These are phyloP conservation scores for Denticeps clupeoides DNA, from an alignment of 2,797 vertebrate genomes.

Conservation along the genomic window DNA sequence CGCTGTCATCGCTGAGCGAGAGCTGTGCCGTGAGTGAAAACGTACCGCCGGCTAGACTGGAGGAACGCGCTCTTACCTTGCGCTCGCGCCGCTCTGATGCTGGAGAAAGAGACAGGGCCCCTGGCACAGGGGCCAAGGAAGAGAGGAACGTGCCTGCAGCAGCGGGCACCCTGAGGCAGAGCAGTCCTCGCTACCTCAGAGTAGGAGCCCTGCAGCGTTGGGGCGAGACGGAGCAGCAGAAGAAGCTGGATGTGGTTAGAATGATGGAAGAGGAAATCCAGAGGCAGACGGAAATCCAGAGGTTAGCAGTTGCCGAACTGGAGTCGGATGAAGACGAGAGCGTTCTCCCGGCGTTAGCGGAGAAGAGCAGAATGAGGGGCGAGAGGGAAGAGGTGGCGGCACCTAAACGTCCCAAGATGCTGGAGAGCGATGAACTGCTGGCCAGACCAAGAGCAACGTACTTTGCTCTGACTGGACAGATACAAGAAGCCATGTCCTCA, in stretches of 20 bases:
- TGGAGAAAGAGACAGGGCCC: neutral
- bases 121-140: no score
- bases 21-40: slow-evolving; percentile 61
- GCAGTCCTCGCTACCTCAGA: slow-evolving; percentile 44
- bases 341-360: slow-evolving; percentile 1
- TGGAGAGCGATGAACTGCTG: slow-evolving; percentile 41
- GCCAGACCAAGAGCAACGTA: slow-evolving; percentile 69
- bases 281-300: slow-evolving; percentile 22
- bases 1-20: slow-evolving; percentile 54
- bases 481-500: slow-evolving; percentile 46
- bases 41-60: slow-evolving; percentile 50
- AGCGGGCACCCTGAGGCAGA: slow-evolving; percentile 20
- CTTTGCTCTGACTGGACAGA: slow-evolving; percentile 78
- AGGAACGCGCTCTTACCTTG: slow-evolving; percentile 70
- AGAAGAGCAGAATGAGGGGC: slow-evolving; percentile 11
- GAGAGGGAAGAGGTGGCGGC: slow-evolving; percentile 46
- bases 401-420: slow-evolving; percentile 53
- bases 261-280: slow-evolving; percentile 27
- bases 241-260: slow-evolving; percentile 19
- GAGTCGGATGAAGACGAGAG: slow-evolving; percentile 16
- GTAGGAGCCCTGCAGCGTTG: slow-evolving; percentile 59
- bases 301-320: slow-evolving; percentile 16
- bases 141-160: no score
- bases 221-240: slow-evolving; percentile 23
- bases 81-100: slow-evolving; percentile 50